A percentile compares a stretch with the other conserved stretches of the same genome.
Evolutionary conservation across 2,888 invertebrate genomes (phyloP).

Genomic region (Melinaea marsaeus): DNA sequence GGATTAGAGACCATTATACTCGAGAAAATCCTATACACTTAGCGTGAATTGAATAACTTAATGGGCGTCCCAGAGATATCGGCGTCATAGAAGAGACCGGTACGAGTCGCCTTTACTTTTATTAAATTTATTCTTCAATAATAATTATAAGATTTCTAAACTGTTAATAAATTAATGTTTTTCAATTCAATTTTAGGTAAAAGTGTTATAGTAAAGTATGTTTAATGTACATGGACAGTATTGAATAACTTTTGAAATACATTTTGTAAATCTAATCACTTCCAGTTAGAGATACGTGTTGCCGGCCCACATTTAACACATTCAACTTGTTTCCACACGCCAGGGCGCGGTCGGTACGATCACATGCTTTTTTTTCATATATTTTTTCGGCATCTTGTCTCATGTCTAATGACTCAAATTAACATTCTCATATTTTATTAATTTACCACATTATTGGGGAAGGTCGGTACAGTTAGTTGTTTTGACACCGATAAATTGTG

Average conservation of each 20-base stretch:
- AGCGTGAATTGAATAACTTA: constrained; percentile 72
- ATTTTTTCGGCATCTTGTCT: constrained; percentile 64
- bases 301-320: constrained; percentile 66
- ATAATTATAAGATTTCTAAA: too few species aligned
- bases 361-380: constrained; percentile 59
- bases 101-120: constrained; percentile 24
- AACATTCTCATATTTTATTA: constrained; percentile 70
- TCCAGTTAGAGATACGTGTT: constrained; percentile 38
- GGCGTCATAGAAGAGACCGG: constrained; percentile 39
- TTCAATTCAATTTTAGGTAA: too few species aligned
- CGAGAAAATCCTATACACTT: constrained; percentile 66
- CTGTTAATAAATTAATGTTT: too few species aligned
- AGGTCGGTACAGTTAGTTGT: constrained; percentile 51
- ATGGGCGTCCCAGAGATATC: constrained; percentile 54
- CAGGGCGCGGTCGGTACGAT: constrained; percentile 59
- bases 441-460: constrained; percentile 56
- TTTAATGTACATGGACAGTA: too few species aligned
- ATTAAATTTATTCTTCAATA: too few species aligned
- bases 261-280: constrained; percentile 26
- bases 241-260: too few species aligned
- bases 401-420: constrained; percentile 73
- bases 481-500: constrained; percentile 54
- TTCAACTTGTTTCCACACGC: constrained; percentile 72
- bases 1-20: constrained; percentile 64
- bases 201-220: too few species aligned